Conservation (phyloP, 2,797 vertebrate species). For the Steatocranus sp. region DNA sequence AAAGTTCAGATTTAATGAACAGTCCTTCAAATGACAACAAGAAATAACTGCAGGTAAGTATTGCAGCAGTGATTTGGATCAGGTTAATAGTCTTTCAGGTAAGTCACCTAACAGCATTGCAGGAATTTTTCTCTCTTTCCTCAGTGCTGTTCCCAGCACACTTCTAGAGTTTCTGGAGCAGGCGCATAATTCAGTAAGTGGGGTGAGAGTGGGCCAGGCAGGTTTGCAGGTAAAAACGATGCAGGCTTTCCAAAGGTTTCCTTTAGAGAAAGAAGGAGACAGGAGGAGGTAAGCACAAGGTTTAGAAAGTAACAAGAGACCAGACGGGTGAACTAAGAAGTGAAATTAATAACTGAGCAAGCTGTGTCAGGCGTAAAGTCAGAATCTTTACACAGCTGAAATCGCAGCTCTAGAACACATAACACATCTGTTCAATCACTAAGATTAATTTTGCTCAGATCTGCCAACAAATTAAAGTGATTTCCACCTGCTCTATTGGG, state of each 20-base stretch:
- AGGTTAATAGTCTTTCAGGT: not conserved
- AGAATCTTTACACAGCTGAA: not conserved
- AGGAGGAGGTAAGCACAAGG: not conserved
- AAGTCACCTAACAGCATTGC: not conserved
- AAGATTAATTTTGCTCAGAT: not conserved
- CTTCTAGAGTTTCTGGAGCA: not conserved
- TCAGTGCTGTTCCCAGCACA: not conserved
- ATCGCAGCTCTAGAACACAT: not conserved
- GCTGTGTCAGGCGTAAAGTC: not conserved
- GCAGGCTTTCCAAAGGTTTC: not conserved
- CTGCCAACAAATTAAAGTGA: not conserved
- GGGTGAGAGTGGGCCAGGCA: not conserved
- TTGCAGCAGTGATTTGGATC: not conserved
- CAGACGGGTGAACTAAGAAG: no score
- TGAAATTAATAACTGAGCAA: not conserved
- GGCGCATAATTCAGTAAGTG: not conserved
- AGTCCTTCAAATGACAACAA: not conserved
- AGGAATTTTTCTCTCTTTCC: not conserved
- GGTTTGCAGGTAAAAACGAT: not conserved
- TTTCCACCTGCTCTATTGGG: not conserved
- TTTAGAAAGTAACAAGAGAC: no score
- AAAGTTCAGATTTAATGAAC: not conserved
- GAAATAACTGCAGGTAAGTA: not conserved
- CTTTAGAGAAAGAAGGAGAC: not conserved
- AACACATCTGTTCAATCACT: not conserved